Evolutionary conservation across 2,888 invertebrate genomes (phyloP), one percentile per base, ranked within the genome.

Genomic region (Euspilapteryx auroguttella): DNA sequence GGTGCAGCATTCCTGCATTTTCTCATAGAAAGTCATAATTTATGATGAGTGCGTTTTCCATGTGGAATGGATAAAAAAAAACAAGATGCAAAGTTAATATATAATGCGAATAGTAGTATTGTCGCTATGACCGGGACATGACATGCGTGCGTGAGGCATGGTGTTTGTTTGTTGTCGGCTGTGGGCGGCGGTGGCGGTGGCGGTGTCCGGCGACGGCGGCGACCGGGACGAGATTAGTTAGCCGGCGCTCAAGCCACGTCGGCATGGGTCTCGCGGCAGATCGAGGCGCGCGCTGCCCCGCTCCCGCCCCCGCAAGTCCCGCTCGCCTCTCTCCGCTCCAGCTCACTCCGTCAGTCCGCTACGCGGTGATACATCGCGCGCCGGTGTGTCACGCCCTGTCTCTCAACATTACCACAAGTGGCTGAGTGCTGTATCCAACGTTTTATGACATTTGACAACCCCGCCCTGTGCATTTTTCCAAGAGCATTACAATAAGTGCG

Each of bases 361-460:
- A 44, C 53, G 66, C 61, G 63, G 59, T 56, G 50, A 61, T 47
- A 54, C 47, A 47, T 45, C 44, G 48, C 47, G 49, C 43, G 58
- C 45, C 41, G 41, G 65, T 59, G 55, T 55, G 55, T 55, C 38
- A 40, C 41, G 45, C 44, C 39, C 41, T 39, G 41, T 37, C 40
- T 36, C 43, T 42, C 51, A 41, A 45, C 45, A 44, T 41, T 52
- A 51, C 55, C 49, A 53, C 56, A 47, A 61, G 64, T 58, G 58
- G 55, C 62, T 65, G 65, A 65, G 66, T 66, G 63, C 65, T 63
- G 59, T 63, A 56, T 61, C n/a, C 57, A 59, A 59, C 64, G 58
- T 62, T 62, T 66, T 68, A 56, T 64, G 59, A 73, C 68, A 68
- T 63, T 69, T 62, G 61, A 64, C 63, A 68, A 71, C 71, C 71